A percentile compares a stretch with the other conserved stretches of the same genome.
Conservation (phyloP, 2,888 invertebrate species). For the Itoplectis maculator region DNA sequence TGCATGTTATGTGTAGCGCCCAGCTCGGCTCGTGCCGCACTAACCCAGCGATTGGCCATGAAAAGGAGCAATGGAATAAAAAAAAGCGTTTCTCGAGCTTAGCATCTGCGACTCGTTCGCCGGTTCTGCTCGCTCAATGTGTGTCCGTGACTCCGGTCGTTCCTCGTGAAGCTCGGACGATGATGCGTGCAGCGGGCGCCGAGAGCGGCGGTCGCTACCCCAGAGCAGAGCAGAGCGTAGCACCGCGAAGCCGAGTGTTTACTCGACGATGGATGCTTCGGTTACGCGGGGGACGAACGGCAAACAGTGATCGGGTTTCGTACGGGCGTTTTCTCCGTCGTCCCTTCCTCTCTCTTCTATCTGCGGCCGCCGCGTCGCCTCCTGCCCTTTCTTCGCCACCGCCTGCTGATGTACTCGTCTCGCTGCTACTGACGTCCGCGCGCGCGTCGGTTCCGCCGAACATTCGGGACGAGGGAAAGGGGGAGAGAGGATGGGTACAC, state of each 20-base stretch:
- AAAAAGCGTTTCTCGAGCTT: neutral
- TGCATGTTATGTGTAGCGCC: no score
- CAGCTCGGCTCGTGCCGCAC: no score
- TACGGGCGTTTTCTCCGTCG: slow-evolving; percentile 65
- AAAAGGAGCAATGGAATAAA: neutral
- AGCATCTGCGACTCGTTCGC: slow-evolving; percentile 64
- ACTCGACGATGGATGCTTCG: slow-evolving; percentile 79
- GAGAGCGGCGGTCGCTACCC: slow-evolving; percentile 41
- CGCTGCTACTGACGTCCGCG: slow-evolving; percentile 60
- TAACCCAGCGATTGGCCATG: no score
- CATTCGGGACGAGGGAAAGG: slow-evolving; percentile 68
- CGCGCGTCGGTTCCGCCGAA: slow-evolving; percentile 46
- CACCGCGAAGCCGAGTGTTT: slow-evolving; percentile 72
- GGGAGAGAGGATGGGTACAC: no score
- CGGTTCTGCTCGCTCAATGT: slow-evolving; percentile 32
- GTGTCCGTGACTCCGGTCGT: slow-evolving; percentile 38
- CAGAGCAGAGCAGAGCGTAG: slow-evolving; percentile 38
- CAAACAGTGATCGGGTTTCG: slow-evolving; percentile 83
- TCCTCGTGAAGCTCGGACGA: slow-evolving; percentile 9
- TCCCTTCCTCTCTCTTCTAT: slow-evolving; percentile 55
- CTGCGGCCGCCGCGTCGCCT: no score
- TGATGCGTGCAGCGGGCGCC: slow-evolving; percentile 12
- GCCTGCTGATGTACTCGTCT: slow-evolving; percentile 37
- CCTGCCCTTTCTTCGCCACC: slow-evolving; percentile 42
- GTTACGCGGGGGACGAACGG: slow-evolving; percentile 82